phyloP scores from a whole-genome alignment of 2,113 vertebrate genomes.

The Vireo altiloquus region DNA sequence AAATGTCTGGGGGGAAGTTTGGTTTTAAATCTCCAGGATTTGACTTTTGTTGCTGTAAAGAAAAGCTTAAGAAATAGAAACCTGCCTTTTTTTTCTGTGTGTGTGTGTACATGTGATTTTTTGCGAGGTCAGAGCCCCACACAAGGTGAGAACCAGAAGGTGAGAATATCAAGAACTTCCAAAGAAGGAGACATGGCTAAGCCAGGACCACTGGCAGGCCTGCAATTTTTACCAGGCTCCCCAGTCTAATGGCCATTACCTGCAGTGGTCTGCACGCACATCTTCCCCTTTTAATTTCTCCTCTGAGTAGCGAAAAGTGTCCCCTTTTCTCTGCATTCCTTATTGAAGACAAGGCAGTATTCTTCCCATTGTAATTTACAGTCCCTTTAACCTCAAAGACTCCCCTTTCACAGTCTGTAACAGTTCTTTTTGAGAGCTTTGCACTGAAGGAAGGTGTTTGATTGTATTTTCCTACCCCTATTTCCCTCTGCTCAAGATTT shows the following conservation, averaged over 20 bases:
- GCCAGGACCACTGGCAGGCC: neutral
- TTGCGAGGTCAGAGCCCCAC: neutral
- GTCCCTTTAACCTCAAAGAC: neutral
- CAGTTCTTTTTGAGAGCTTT: neutral
- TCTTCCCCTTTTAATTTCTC: neutral
- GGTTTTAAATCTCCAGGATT: neutral
- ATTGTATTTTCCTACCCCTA: neutral
- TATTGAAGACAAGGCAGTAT: neutral
- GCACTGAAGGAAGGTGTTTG: neutral
- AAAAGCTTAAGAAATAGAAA: neutral
- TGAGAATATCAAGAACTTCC: neutral
- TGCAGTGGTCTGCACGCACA: neutral
- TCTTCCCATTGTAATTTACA: neutral
- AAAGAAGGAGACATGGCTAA: neutral
- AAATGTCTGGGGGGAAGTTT: neutral
- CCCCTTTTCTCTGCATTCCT: neutral
- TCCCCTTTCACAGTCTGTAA: neutral
- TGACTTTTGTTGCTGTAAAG: neutral
- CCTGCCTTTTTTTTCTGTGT: neutral
- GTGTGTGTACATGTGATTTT: neutral
- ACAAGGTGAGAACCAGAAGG: neutral
- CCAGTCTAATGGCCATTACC: neutral
- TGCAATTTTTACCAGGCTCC: neutral
- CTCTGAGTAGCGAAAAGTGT: neutral
- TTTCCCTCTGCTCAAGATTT: neutral